Evolutionary conservation across 2,888 invertebrate species (phyloP), one percentile per base, ranked within the genome.

Genomic region (Punctoribates punctum): DNA sequence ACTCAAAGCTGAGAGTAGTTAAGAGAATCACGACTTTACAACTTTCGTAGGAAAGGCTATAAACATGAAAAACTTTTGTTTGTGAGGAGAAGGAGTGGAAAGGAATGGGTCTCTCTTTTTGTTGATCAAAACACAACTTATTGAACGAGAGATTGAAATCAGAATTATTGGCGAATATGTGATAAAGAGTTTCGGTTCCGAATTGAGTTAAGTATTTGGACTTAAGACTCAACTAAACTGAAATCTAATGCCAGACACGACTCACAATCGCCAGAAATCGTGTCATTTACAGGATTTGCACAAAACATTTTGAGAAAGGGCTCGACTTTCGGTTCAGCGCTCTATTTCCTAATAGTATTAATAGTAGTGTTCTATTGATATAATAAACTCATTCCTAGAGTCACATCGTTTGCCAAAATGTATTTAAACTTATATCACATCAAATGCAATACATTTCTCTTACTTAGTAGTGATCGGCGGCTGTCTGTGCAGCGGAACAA

Each of bases 401-500:
- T 65, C 65, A 29, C 17, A 65, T 34, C 34, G 17, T 65, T 34
- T 65, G 20, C 15, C 11, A 57, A 57, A 57, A 23, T 25, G 25
- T 25, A 57, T 17, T 4, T 5, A 13, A 62, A 62, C 8, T 29
- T 29, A 29, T 23, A 4, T 34, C 23, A 15, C 15, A 13, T 34
- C 34, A 29, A 29, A n/a, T 34, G 54, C 6, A 54, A 54, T 54
- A n/a, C 20, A 17, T 17, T 17, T 11, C 15, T 75, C 77, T 77
- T 74, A 77, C 77, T 77, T 70, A 38, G 77, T 77, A 27, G 70
- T 67, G 6, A 70, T 51, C 9, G 77, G 77, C n/a, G 34, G 38
- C 17, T 73, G 77, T 46, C 76, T 73, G 60, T 72, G 67, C 20
- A 75, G 78, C 42, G 78, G 77, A 15, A 78, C 75, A 42, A 77